Evolutionary conservation across 2,113 vertebrate species (phyloP), one percentile per base, ranked within the genome.

Genomic region (Bufo gargarizans): DNA sequence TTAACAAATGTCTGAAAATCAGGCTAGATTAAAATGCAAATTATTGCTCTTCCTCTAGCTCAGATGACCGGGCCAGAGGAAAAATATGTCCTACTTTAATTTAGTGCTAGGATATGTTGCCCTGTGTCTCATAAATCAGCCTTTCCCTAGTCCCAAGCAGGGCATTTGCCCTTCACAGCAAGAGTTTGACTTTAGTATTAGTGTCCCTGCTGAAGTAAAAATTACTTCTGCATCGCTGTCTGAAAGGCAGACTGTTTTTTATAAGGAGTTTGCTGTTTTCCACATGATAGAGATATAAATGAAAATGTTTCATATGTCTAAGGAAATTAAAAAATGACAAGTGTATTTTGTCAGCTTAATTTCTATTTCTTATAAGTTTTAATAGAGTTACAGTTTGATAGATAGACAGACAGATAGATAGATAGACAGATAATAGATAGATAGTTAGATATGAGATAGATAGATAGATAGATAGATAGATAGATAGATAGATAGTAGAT

Each of bases 111-210:
- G 79, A 83, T 88, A 77, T 88, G 80, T 77, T 88, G 86, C 86
- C 79, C 86, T 77, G 86, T 88, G 67, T 83, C 86, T 88, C 80
- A 77, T 88, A 88, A 88, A 88, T 88, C 80, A 88, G 69, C 69
- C 65, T 76, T 83, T 76, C 86, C 69, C 53, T 83, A 83, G 0
- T 50, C 43, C 83, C 90, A 88, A 90, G 91, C 89, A 81, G 87
- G 91, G 90, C 87, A 17, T 61, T 77, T 89, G 91, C 89, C 90
- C 89, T 92, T 93, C 90, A 88, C 89, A 79, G 89, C 81, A 77
- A 20, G 86, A 53, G 77, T 80, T 89, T 58, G 0, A 89, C 88
- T 91, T 93, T 77, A 47, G 72, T 33, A 0, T 0, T 13, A 3
- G 56, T 43, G 84, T 86, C 86, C 0, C 0, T 80, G 85, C 89